These are phyloP conservation scores for Ramphastos sulfuratus DNA, from an alignment of 2,113 vertebrate species.

Conservation along the genomic window DNA sequence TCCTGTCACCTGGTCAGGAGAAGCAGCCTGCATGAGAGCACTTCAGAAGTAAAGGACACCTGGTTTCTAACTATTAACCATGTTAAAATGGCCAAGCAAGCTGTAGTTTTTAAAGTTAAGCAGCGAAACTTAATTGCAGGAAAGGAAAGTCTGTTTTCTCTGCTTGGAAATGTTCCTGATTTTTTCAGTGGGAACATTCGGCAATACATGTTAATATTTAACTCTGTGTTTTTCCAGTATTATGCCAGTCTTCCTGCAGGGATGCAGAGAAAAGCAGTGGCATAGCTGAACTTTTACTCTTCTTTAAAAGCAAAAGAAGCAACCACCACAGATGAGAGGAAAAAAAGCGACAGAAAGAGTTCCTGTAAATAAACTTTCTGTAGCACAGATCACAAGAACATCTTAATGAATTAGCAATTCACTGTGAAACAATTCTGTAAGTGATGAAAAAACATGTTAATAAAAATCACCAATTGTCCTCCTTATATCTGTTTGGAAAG, in stretches of 20 bases:
- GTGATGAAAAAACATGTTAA: background rate
- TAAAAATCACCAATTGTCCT: background rate
- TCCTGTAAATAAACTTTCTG: background rate
- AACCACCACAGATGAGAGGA: background rate
- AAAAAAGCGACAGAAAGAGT: background rate
- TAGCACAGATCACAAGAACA: background rate
- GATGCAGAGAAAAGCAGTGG: background rate
- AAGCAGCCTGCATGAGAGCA: background rate
- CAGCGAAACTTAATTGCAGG: background rate
- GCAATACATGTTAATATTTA: conserved; percentile 44
- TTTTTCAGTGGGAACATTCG: conserved; percentile 33
- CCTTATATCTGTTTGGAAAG: background rate
- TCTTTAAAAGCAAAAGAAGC: background rate
- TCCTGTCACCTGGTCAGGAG: background rate
- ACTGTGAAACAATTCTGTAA: background rate
- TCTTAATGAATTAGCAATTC: background rate
- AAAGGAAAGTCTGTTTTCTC: conserved; percentile 48
- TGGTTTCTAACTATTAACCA: background rate
- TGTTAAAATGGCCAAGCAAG: background rate
- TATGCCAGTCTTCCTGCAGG: background rate
- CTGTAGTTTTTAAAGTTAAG: background rate
- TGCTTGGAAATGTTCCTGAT: conserved; percentile 28
- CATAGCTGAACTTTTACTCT: background rate
- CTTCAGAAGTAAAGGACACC: background rate
- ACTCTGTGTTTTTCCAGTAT: conserved; percentile 55